Evolutionary conservation across 2,113 vertebrate genomes (phyloP), one percentile per base, ranked within the genome.

Genomic region (Globicephala melas): DNA sequence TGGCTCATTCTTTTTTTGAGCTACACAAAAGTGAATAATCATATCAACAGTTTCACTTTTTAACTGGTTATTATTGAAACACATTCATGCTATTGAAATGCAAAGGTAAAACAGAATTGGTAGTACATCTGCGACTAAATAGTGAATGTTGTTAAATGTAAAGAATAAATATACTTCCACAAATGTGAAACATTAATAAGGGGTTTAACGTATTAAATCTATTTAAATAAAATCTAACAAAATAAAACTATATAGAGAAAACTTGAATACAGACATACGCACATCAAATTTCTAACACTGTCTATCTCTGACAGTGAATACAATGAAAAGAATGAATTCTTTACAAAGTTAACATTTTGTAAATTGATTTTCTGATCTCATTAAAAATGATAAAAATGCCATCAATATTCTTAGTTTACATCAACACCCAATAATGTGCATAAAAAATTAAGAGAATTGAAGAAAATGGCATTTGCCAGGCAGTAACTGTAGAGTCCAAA

Each of bases 331-430:
- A 92, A n/a, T 91, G 36, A 63, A 25, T 62, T 87, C 13, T 41
- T 79, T 90, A 53, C 53, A 62, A 91, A 97, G 31, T 68, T 60
- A 92, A 71, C 20, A 63, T 47, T 96, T 70, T 88, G 5, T 70
- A 92, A 95, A 41, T 95, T 8, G 36, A 36, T 80, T 92, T 96
- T 86, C 20, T 90, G 50, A 71, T 87, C n/a, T 91, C 47, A 47
- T 77, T 89, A 83, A 81, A 94, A 20, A 21, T 33, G 44, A 88
- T 41, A 38, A 94, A 81, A 94, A 84, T n/a, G 5, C 5, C n/a
- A 71, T 80, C 5, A 5, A 20, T 91, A 38, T 88, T 95, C 76
- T 94, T 73, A 67, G 26, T 47, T 8, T 36, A 38, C 3, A 50
- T 15, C 31, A 85, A 5, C 3, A 58, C 2, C 14, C 26, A 85